Evolutionary conservation across 2,888 invertebrate species (phyloP).

Genomic region (Drosophila mimica): DNA sequence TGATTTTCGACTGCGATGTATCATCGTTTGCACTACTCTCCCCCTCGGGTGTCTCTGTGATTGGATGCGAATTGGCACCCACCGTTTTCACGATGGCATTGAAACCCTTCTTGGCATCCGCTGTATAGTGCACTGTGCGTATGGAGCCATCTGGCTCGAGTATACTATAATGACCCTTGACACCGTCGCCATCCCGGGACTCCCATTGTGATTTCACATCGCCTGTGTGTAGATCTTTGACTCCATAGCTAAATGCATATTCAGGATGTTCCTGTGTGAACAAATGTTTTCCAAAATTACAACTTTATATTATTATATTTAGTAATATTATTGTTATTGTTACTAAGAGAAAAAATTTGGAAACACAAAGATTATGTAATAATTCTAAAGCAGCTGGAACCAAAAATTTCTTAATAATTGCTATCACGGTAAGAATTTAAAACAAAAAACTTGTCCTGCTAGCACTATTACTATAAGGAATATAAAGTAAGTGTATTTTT

Average conservation of each 20-base stretch:
- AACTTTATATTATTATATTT: neutral
- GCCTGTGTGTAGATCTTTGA: conserved; percentile 87
- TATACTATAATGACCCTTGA: conserved; percentile 88
- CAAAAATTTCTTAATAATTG: neutral
- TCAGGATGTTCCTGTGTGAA: conserved; percentile 85
- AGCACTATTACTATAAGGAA: neutral
- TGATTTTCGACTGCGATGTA: conserved; percentile 85
- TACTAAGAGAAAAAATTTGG: neutral
- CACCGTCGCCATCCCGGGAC: conserved; percentile 86
- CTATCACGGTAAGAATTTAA: neutral
- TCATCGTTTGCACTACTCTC: conserved; percentile 73
- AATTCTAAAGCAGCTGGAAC: neutral
- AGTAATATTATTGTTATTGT: neutral
- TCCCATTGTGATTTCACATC: conserved; percentile 88
- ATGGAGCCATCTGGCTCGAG: conserved; percentile 89
- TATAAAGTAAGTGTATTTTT: neutral
- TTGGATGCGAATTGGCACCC: conserved; percentile 84
- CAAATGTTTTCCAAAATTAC: neutral
- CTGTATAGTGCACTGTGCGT: conserved; percentile 87
- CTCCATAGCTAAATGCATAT: conserved; percentile 87
- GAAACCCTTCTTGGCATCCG: conserved; percentile 86
- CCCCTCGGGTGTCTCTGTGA: conserved; percentile 82
- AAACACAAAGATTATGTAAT: neutral
- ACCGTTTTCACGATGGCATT: conserved; percentile 86
- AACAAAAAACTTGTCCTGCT: neutral